Conservation (phyloP, 2,113 vertebrate genomes). For the Aplodontia rufa region DNA sequence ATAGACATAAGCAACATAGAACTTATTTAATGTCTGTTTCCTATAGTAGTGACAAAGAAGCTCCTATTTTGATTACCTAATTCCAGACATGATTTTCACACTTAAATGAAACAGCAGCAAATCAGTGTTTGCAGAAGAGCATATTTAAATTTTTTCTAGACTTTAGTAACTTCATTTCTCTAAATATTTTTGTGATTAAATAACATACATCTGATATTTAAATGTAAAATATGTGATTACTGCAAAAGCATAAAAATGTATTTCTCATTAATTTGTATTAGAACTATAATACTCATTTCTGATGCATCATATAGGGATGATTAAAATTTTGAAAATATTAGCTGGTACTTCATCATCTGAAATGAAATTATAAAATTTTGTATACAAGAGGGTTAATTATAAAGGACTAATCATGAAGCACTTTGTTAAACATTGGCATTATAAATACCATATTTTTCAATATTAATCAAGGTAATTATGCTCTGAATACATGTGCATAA, state of each 20-base stretch:
- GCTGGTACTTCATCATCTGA: slow-evolving; percentile 54
- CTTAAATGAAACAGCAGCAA: not conserved
- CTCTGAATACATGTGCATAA: slow-evolving; percentile 65
- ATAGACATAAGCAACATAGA: no score
- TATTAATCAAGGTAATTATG: slow-evolving; percentile 75
- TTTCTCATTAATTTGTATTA: not conserved
- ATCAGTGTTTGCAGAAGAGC: not conserved
- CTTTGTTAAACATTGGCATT: slow-evolving; percentile 64
- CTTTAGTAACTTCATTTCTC: slow-evolving; percentile 41
- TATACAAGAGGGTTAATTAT: slow-evolving; percentile 59
- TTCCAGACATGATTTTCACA: not conserved
- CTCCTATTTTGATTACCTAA: not conserved
- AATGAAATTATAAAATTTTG: slow-evolving; percentile 63
- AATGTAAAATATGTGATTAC: not conserved
- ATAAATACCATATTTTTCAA: slow-evolving; percentile 59
- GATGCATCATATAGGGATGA: slow-evolving; percentile 7
- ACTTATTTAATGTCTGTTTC: no score
- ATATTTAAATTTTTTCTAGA: not conserved
- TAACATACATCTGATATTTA: slow-evolving; percentile 8
- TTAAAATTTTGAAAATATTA: slow-evolving; percentile 65
- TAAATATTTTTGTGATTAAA: slow-evolving; percentile 24
- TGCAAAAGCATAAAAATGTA: slow-evolving; percentile 18
- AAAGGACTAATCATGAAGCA: slow-evolving; percentile 59
- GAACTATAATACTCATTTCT: slow-evolving; percentile 13
- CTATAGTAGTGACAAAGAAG: not conserved